Conservation (phyloP, 2,113 vertebrate species). For the Motacilla tschutschensis region DNA sequence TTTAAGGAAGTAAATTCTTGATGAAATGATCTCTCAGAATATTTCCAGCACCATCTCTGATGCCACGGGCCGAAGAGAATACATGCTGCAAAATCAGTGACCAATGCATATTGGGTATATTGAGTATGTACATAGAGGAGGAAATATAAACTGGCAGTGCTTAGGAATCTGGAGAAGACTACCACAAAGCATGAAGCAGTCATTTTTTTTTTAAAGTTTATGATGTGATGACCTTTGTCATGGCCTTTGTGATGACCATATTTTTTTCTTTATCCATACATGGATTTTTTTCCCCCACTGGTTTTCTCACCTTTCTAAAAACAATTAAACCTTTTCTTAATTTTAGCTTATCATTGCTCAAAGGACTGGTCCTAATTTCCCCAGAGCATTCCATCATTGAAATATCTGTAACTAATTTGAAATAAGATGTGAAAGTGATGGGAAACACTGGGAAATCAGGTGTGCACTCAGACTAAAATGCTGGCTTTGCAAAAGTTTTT, state of each 20-base stretch:
- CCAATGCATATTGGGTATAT: background rate
- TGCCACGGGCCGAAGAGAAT: background rate
- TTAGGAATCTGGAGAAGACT: background rate
- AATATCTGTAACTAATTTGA: background rate
- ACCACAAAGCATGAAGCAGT: background rate
- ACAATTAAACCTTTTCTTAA: background rate
- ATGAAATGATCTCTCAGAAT: background rate
- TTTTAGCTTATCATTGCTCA: background rate
- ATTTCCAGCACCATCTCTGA: background rate
- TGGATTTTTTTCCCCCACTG: background rate
- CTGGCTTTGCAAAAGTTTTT: background rate
- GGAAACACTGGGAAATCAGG: background rate
- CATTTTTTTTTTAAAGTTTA: background rate
- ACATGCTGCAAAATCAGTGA: background rate
- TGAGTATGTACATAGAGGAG: accelerated
- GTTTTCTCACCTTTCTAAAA: background rate
- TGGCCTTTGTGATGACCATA: background rate
- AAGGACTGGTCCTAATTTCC: background rate
- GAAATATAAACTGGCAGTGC: background rate
- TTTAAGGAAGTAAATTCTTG: constrained; percentile 1
- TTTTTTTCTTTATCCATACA: background rate
- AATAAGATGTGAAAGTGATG: background rate
- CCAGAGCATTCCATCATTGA: background rate
- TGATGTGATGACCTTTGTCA: background rate
- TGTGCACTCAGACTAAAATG: background rate